Conservation (phyloP, 2,888 invertebrate species). For the Theodoxus fluviatilis region DNA sequence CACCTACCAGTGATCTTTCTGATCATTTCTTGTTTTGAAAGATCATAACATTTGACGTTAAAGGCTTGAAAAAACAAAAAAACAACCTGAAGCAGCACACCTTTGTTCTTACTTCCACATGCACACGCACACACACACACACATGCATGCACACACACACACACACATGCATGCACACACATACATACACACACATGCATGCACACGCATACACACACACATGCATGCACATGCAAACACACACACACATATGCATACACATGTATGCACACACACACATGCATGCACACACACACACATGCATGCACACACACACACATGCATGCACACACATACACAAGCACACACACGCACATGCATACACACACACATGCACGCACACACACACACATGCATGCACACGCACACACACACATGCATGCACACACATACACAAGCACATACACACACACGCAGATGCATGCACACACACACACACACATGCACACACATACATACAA, state of each 20-base stretch:
- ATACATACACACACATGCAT: conserved; percentile 10
- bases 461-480: neutral
- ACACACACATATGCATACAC: neutral
- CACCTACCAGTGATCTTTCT: no score
- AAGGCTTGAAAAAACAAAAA: no score
- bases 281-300: conserved; percentile 13
- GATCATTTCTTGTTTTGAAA: no score
- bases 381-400: neutral
- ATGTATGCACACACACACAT: neutral
- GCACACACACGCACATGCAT: neutral
- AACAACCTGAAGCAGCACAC: no score
- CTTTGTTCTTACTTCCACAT: no score
- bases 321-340: neutral
- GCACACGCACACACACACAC: neutral
- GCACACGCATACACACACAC: conserved; percentile 15
- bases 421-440: no score
- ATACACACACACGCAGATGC: neutral
- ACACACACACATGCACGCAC: conserved; percentile 7
- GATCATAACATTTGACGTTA: no score
- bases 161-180: neutral
- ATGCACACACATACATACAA: conserved; percentile 12
- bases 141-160: neutral
- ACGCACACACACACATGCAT: conserved; percentile 3
- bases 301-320: conserved; percentile 17
- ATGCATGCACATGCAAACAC: neutral